A percentile compares a stretch with the other conserved stretches of the same genome.
phyloP scores from a whole-genome alignment of 2,888 invertebrate genomes.

The Gonocerus acuteangulatus region DNA sequence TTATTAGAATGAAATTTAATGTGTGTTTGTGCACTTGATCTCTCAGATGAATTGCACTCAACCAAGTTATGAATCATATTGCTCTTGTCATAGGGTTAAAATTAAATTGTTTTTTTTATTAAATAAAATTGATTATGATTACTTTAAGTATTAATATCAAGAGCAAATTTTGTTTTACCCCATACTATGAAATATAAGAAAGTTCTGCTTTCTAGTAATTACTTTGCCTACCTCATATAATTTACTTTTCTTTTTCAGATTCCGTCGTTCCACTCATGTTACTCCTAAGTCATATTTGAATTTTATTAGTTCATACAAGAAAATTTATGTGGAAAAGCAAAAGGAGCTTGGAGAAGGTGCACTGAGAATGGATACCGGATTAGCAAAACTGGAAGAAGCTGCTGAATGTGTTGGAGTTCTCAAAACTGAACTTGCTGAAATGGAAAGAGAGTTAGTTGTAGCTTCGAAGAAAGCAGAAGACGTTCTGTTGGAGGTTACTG shows the following conservation, averaged over 20 bases:
- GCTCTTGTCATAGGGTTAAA: too few species aligned
- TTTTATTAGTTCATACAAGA: slow-evolving; percentile 91
- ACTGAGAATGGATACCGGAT: slow-evolving; percentile 86
- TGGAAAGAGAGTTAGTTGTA: slow-evolving; percentile 87
- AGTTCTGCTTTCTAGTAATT: too few species aligned
- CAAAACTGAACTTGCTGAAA: slow-evolving; percentile 83
- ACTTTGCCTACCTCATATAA: too few species aligned
- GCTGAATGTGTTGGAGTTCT: slow-evolving; percentile 86
- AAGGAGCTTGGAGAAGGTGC: slow-evolving; percentile 85
- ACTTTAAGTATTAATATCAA: too few species aligned
- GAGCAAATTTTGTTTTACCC: too few species aligned
- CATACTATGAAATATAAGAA: too few species aligned
- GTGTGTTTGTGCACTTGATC: too few species aligned
- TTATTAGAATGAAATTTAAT: too few species aligned
- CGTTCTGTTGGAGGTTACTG: slow-evolving; percentile 75
- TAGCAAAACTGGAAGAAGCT: slow-evolving; percentile 91
- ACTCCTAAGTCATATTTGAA: slow-evolving; percentile 95
- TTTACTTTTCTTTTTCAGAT: slow-evolving; percentile 47
- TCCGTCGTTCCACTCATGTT: slow-evolving; percentile 87
- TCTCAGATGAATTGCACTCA: too few species aligned
- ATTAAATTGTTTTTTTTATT: too few species aligned
- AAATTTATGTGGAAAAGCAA: slow-evolving; percentile 81
- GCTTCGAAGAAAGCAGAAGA: slow-evolving; percentile 66
- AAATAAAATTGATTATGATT: too few species aligned
- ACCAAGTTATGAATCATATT: too few species aligned